Percentiles rank a stretch among this genome's conserved stretches.
These are phyloP conservation scores for Drosophila lacertosa DNA, from an alignment of 1,140 invertebrate genomes.

Conservation along the genomic window DNA sequence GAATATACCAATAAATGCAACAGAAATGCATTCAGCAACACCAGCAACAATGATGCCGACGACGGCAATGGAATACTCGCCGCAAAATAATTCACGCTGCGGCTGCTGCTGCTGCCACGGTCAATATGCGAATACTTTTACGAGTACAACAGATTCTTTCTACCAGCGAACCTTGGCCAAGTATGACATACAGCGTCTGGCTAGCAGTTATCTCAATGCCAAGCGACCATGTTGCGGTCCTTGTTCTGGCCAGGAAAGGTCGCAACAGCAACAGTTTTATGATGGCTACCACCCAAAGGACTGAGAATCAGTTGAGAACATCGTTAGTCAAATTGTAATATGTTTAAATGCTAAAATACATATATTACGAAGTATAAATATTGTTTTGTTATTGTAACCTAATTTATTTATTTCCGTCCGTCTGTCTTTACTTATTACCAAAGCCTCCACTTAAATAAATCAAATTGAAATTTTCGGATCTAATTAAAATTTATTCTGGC, in stretches of 20 bases:
- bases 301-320: neutral
- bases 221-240: neutral
- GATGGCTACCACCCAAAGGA: too few species aligned
- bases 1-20: neutral
- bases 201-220: too few species aligned
- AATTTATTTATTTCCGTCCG: too few species aligned
- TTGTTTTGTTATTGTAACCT: too few species aligned
- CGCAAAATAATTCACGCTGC: neutral
- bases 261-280: neutral
- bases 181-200: constrained; percentile 34
- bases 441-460: too few species aligned
- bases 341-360: too few species aligned
- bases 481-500: constrained; percentile 22
- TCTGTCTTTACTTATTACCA: too few species aligned
- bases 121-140: too few species aligned
- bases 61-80: neutral
- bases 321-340: too few species aligned
- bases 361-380: too few species aligned
- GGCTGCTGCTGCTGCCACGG: neutral
- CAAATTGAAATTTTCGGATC: constrained; percentile 24
- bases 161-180: constrained; percentile 49
- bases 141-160: constrained; percentile 23
- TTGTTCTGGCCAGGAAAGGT: neutral
- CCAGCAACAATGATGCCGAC: neutral
- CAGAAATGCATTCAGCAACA: too few species aligned